Evolutionary conservation across 2,113 vertebrate genomes (phyloP).

Genomic region (Brienomyrus brachyistius): DNA sequence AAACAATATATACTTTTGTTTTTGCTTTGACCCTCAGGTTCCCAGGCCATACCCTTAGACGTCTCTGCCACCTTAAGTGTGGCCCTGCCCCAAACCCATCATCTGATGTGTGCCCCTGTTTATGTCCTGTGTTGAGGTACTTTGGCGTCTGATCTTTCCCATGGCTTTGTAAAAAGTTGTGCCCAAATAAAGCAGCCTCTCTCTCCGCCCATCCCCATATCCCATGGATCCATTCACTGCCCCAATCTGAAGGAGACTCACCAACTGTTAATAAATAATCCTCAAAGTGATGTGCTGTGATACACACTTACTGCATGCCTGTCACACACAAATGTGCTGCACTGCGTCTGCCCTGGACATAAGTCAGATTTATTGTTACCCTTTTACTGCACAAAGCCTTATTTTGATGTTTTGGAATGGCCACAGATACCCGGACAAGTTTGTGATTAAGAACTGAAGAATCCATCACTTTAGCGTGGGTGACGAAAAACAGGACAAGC

Average conservation of each 20-base stretch:
- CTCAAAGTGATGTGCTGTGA: neutral
- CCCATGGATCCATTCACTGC: neutral
- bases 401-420: neutral
- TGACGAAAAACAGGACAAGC: neutral
- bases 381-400: neutral
- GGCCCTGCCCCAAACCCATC: neutral
- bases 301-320: neutral
- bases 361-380: neutral
- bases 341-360: neutral
- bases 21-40: neutral
- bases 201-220: neutral
- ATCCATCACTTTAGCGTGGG: neutral
- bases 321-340: constrained; percentile 38
- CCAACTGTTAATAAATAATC: neutral
- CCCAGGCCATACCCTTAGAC: neutral
- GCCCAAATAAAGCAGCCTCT: neutral
- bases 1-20: neutral
- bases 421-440: neutral
- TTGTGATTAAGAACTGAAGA: neutral
- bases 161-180: neutral
- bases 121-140: neutral
- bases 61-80: neutral
- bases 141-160: neutral
- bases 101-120: neutral
- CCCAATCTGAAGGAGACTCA: neutral